Percentiles rank a stretch among this genome's conserved stretches.
These are phyloP conservation scores for Globia sparganii DNA, from an alignment of 2,888 invertebrate genomes.

Conservation along the genomic window DNA sequence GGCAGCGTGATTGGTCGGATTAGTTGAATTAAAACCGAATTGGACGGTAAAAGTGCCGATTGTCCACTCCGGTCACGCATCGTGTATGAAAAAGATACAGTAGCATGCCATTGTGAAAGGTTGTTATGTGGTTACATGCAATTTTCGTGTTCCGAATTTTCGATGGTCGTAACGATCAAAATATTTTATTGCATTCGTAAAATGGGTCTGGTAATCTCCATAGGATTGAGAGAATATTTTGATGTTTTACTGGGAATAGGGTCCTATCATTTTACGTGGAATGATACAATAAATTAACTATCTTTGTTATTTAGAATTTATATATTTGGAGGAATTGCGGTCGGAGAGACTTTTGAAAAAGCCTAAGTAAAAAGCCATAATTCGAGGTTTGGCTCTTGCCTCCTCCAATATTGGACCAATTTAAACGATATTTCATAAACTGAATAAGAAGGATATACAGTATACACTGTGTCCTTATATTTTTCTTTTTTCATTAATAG, in stretches of 20 bases:
- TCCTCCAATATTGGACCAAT: too few species aligned
- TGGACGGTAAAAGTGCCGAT: constrained; percentile 57
- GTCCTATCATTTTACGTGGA: constrained; percentile 16
- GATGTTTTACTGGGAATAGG: constrained; percentile 9
- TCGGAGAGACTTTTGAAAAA: too few species aligned
- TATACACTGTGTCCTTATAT: too few species aligned
- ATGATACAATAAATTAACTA: constrained; percentile 3
- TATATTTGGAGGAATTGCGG: too few species aligned
- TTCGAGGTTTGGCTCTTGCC: too few species aligned
- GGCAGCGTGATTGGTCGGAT: constrained; percentile 62
- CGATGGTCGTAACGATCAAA: constrained; percentile 47
- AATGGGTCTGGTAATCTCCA: constrained; percentile 37
- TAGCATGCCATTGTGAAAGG: constrained; percentile 55
- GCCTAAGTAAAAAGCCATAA: too few species aligned
- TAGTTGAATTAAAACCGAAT: constrained; percentile 65
- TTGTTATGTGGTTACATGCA: constrained; percentile 57
- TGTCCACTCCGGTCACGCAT: constrained; percentile 60
- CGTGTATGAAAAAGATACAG: constrained; percentile 61
- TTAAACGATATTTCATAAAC: too few species aligned
- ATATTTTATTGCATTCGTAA: constrained; percentile 49
- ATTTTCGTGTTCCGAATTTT: constrained; percentile 59
- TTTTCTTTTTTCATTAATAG: too few species aligned
- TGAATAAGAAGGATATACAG: too few species aligned
- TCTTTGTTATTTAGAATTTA: not conserved
- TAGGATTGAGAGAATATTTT: constrained; percentile 29